phyloP scores from a whole-genome alignment of 2,888 invertebrate species.

The Synanthedon formicaeformis region DNA sequence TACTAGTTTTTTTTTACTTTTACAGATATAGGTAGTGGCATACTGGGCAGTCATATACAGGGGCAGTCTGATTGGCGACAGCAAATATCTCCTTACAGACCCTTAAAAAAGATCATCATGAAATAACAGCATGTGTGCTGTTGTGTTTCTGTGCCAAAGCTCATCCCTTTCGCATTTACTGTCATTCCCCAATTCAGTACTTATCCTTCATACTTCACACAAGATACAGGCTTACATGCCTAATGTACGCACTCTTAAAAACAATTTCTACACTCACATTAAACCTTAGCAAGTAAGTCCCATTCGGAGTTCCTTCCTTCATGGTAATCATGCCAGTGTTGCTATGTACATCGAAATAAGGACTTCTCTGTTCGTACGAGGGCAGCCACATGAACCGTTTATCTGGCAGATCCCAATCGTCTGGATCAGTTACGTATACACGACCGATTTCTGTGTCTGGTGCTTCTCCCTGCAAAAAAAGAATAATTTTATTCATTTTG shows the following conservation, averaged over 20 bases:
- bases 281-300: constrained; percentile 81
- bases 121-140: too few relatives aligned
- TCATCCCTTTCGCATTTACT: too few relatives aligned
- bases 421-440: constrained; percentile 93
- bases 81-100: too few relatives aligned
- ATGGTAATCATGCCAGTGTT: constrained; percentile 91
- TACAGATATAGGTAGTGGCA: too few relatives aligned
- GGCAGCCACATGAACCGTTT: constrained; percentile 85
- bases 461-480: constrained; percentile 73
- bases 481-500: neutral
- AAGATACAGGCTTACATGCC: too few relatives aligned
- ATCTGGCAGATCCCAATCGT: constrained; percentile 97
- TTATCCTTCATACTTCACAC: too few relatives aligned
- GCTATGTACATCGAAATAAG: constrained; percentile 79
- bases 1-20: too few relatives aligned
- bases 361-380: constrained; percentile 59
- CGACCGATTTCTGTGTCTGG: constrained; percentile 89
- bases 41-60: too few relatives aligned
- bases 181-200: too few relatives aligned
- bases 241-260: neutral
- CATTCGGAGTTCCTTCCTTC: constrained; percentile 79
- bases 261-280: constrained; percentile 45
- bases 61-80: too few relatives aligned
- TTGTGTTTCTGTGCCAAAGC: too few relatives aligned
- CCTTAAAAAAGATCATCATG: too few relatives aligned